Base-by-base conservation (phyloP, 2,113 vertebrate species). In the Cisticola juncidis region DNA sequence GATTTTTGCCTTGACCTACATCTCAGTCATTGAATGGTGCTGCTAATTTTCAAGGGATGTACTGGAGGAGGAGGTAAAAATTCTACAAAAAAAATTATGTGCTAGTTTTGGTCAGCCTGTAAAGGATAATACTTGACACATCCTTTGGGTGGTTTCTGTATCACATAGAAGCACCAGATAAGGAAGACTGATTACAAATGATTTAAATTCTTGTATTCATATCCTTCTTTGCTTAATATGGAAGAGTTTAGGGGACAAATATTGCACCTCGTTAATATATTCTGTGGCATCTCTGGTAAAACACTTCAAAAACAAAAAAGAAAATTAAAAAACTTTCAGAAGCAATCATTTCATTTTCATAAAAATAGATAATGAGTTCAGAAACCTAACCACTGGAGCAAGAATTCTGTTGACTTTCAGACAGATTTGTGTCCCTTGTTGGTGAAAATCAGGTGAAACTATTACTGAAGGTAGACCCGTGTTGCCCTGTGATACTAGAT, bases 341-440 rank as follows among this genome's bases (percentile, higher is more conserved):
- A 81, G 8, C 11, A 33, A 7, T 48, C 0, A 0, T 4, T 53
- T 65, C 26, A n/a, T n/a, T n/a, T n/a, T n/a, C n/a, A n/a, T n/a
- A n/a, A n/a, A 35, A 22, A 48, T 33, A 56, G 12, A 5, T 62
- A 44, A 22, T 31, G 7, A 10, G 12, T 54, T 72, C 35, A 47
- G 50, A 80, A 86, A 51, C 31, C 9, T 66, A 53, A 51, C 12
- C 29, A 74, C 6, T 35, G 2, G 18, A 81, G 11, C 0, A 33
- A 78, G 11, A 66, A 31, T 70, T 57, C 9, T 31, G 0, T 29
- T 48, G 24, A 22, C 6, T 88, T 81, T 74, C 44, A n/a, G 53
- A 42, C 1, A 2, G 36, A 4, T 71, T 54, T 74, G 33, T 3
- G 3, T 58, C 14, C 5, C 8, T 48, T 42, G 12, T 2, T 83